phyloP scores from a whole-genome alignment of 2,797 vertebrate species.

The Micropoecilia bifurca region DNA sequence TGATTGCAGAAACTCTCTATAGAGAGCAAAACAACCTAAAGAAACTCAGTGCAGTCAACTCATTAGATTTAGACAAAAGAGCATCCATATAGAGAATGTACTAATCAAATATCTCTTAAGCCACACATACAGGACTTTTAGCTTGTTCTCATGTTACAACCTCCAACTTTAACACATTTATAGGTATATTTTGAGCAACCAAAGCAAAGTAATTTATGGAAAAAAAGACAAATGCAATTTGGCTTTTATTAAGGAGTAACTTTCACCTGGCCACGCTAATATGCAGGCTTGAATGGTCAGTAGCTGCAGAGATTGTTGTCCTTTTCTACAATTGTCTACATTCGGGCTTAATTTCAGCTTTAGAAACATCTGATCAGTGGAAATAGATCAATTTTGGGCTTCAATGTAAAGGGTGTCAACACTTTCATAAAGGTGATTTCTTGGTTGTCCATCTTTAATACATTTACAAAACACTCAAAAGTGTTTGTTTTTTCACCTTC shows the following conservation, averaged over 20 bases:
- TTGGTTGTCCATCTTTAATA: neutral
- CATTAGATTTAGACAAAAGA: neutral
- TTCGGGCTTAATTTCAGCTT: neutral
- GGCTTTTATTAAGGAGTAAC: too few species aligned
- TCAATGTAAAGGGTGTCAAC: neutral
- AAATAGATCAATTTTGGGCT: neutral
- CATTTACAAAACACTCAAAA: neutral
- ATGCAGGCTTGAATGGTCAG: too few species aligned
- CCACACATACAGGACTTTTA: neutral
- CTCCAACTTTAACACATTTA: neutral
- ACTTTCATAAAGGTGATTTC: neutral
- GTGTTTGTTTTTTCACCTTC: neutral
- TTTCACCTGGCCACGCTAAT: too few species aligned
- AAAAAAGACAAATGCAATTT: neutral
- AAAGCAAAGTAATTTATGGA: neutral
- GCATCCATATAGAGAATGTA: neutral
- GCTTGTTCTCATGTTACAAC: neutral
- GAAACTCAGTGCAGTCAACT: neutral
- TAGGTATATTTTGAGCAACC: neutral
- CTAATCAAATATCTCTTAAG: neutral
- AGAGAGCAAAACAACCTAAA: neutral
- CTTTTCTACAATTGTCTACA: too few species aligned
- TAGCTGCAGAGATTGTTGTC: too few species aligned
- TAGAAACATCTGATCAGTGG: neutral
- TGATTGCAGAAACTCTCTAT: neutral